These are phyloP conservation scores for Eurois occulta DNA, from an alignment of 2,888 invertebrate species.

Conservation along the genomic window DNA sequence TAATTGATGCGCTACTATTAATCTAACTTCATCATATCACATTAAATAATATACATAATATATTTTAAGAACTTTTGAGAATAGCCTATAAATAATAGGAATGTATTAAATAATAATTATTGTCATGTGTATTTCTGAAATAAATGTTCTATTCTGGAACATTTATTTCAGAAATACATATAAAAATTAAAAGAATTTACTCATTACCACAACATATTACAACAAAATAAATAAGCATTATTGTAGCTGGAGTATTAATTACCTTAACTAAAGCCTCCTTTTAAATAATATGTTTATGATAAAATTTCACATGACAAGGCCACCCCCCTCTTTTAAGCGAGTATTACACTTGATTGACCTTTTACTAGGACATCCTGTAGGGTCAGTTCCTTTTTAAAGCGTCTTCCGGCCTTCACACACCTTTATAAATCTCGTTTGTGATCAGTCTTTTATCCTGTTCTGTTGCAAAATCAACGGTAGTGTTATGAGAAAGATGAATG, in stretches of 20 bases:
- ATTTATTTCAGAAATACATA: not conserved
- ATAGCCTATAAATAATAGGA: no score
- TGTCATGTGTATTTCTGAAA: no score
- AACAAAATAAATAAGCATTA: no score
- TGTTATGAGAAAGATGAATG: not conserved
- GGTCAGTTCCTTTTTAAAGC: slow-evolving; percentile 11
- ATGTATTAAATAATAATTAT: no score
- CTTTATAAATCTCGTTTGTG: slow-evolving; percentile 8
- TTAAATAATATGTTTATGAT: not conserved
- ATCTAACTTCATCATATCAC: not conserved
- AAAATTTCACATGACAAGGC: not conserved
- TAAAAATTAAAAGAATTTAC: not conserved
- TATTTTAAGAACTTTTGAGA: not conserved
- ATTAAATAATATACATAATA: not conserved
- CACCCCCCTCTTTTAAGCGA: no score
- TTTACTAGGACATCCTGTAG: slow-evolving; percentile 10
- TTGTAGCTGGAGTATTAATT: no score
- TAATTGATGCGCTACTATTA: not conserved
- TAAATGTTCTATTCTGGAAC: no score
- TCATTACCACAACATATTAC: no score
- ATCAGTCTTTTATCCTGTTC: not conserved
- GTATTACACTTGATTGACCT: not conserved
- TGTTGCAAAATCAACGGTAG: slow-evolving; percentile 1
- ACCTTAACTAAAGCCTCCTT: not conserved
- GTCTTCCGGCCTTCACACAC: slow-evolving; percentile 7